phyloP scores from a whole-genome alignment of 1,140 invertebrate genomes.

The Sycophila sp. region DNA sequence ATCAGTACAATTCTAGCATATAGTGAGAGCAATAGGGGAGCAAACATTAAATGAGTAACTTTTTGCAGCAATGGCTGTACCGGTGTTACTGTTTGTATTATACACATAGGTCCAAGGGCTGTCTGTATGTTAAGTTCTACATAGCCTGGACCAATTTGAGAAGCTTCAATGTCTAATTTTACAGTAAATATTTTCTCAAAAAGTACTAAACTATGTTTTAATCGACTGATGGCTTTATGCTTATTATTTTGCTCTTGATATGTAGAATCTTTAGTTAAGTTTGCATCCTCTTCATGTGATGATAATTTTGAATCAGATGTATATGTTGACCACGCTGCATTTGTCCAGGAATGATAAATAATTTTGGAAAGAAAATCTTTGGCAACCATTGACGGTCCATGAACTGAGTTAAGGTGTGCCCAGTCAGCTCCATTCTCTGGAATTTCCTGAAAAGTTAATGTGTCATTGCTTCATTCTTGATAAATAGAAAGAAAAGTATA shows the following conservation, averaged over 20 bases:
- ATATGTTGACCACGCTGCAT: constrained; percentile 48
- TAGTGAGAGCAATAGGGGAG: constrained; percentile 69
- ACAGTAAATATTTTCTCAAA: constrained; percentile 68
- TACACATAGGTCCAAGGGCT: constrained; percentile 71
- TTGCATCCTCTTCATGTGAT: background rate
- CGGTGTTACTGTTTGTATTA: constrained; percentile 84
- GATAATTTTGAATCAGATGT: background rate
- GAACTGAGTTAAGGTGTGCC: constrained; percentile 81
- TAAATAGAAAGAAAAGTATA: no score
- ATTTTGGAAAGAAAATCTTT: constrained; percentile 62
- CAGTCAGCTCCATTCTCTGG: constrained; percentile 92
- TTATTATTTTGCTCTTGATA: constrained; percentile 43
- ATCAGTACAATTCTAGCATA: constrained; percentile 76
- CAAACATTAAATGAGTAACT: constrained; percentile 81
- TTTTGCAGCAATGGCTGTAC: constrained; percentile 81
- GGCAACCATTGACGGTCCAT: constrained; percentile 71
- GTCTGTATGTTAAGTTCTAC: constrained; percentile 77
- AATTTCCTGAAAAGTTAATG: constrained; percentile 76
- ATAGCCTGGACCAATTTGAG: constrained; percentile 83
- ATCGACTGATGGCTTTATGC: constrained; percentile 71
- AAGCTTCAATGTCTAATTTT: constrained; percentile 67
- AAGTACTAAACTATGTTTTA: constrained; percentile 70
- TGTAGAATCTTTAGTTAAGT: background rate
- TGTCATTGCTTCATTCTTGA: background rate
- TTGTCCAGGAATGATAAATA: constrained; percentile 56